Conservation (phyloP, 2,797 vertebrate genomes). For the Poecilia velifera region DNA sequence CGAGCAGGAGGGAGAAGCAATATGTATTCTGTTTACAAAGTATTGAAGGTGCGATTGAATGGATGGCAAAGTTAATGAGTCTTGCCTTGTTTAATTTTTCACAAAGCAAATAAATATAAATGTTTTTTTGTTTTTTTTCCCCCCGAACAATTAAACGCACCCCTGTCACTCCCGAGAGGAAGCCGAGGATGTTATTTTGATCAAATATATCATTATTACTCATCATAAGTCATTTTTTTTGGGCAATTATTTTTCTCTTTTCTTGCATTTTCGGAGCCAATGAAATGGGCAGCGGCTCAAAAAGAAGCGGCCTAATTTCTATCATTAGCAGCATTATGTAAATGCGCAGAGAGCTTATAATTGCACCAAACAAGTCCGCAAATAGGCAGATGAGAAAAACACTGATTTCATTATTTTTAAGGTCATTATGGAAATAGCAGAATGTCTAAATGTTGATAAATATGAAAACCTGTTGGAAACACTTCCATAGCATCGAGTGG, state of each 20-base stretch:
- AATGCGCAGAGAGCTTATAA: conserved; percentile 72
- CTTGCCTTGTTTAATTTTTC: conserved; percentile 67
- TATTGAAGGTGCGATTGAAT: conserved; percentile 67
- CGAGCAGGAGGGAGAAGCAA: conserved; percentile 40
- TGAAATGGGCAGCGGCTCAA: conserved; percentile 42
- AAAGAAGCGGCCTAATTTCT: conserved; percentile 57
- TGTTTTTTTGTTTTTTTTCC: conserved; percentile 55
- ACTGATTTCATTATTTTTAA: conserved; percentile 52
- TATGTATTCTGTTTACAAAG: conserved; percentile 65
- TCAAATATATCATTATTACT: conserved; percentile 73
- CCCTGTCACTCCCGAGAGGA: conserved; percentile 38
- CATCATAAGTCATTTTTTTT: conserved; percentile 53
- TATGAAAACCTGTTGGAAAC: conserved; percentile 31
- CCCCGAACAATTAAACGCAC: conserved; percentile 60
- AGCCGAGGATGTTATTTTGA: conserved; percentile 52
- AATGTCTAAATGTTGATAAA: conserved; percentile 41
- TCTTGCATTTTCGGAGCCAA: conserved; percentile 52
- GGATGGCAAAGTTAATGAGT: conserved; percentile 69
- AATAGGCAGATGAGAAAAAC: conserved; percentile 33
- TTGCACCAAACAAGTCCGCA: conserved; percentile 56
- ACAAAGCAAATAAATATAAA: conserved; percentile 66
- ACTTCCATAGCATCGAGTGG: conserved; percentile 17
- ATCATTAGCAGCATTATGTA: conserved; percentile 69
- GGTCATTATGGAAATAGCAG: conserved; percentile 40
- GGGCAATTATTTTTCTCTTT: conserved; percentile 58